Percentiles rank a stretch among this genome's conserved stretches.
phyloP scores from a whole-genome alignment of 2,797 vertebrate genomes.

The Sebastes variabilis region DNA sequence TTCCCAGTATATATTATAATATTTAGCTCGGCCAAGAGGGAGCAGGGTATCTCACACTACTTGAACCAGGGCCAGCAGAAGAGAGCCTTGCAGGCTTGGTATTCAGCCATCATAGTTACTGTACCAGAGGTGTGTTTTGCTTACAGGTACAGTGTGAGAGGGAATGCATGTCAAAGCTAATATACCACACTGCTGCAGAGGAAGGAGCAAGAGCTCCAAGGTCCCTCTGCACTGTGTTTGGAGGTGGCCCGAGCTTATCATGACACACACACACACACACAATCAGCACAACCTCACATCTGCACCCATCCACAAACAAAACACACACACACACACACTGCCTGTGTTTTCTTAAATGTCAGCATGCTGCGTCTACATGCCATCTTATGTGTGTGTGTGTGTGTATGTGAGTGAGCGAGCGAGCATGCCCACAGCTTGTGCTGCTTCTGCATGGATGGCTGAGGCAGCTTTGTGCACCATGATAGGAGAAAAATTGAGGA shows the following conservation, averaged over 20 bases:
- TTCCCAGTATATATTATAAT: conserved; percentile 8
- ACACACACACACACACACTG: not conserved
- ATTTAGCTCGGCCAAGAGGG: conserved; percentile 1
- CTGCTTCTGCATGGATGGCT: conserved; percentile 63
- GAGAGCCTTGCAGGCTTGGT: conserved; percentile 47
- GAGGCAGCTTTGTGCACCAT: conserved; percentile 51
- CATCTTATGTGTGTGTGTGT: conserved; percentile 3
- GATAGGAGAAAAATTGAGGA: conserved; percentile 63
- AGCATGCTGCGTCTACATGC: conserved; percentile 34
- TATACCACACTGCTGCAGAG: conserved; percentile 33
- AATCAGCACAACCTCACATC: conserved; percentile 15
- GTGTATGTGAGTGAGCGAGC: conserved; percentile 34
- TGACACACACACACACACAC: conserved; percentile 5
- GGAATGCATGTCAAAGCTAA: conserved; percentile 49
- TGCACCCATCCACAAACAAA: conserved; percentile 29
- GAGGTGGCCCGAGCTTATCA: conserved; percentile 31
- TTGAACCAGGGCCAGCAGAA: conserved; percentile 45
- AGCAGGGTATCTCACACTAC: conserved; percentile 23
- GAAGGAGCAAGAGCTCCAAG: conserved; percentile 18
- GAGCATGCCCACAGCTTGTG: conserved; percentile 48
- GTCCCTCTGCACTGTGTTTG: conserved; percentile 16
- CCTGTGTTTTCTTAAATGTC: conserved; percentile 53
- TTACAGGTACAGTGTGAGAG: conserved; percentile 46
- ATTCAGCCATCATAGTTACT: conserved; percentile 45
- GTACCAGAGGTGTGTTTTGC: conserved; percentile 48